Evolutionary conservation across 1,140 invertebrate genomes (phyloP).

Genomic region (Rhagoletis zephyria): DNA sequence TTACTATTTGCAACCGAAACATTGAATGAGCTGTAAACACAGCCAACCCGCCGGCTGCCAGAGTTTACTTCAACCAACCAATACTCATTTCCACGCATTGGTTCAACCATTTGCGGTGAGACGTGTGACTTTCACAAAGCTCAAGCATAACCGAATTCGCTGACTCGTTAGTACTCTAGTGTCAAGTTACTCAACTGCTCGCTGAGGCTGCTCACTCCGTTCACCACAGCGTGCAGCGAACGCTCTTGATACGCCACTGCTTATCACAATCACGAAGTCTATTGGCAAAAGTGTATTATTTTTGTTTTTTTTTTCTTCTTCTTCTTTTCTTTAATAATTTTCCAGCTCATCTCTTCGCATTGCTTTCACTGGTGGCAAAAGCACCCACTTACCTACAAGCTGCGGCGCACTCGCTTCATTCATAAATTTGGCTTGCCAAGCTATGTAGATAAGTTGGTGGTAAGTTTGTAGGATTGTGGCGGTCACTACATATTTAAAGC

Average conservation of each 20-base stretch:
- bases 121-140: conserved; percentile 43
- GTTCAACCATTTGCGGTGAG: conserved; percentile 6
- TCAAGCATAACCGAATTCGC: not conserved
- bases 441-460: not conserved
- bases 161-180: not conserved
- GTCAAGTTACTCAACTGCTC: conserved; percentile 28
- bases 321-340: no score
- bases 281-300: not conserved
- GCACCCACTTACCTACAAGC: conserved; percentile 15
- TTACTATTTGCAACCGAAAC: conserved; percentile 21
- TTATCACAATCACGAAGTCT: conserved; percentile 4
- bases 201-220: not conserved
- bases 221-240: no score
- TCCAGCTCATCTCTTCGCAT: not conserved
- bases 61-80: conserved; percentile 1
- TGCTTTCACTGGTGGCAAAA: conserved; percentile 39
- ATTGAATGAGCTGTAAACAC: conserved; percentile 14
- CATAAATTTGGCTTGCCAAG: conserved; percentile 12
- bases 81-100: not conserved
- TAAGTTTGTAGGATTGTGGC: not conserved
- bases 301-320: not conserved
- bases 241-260: conserved; percentile 1
- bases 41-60: not conserved
- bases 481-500: not conserved
- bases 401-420: conserved; percentile 6